Conservation (phyloP, 1,140 invertebrate genomes). For the Chionoecetes opilio region DNA sequence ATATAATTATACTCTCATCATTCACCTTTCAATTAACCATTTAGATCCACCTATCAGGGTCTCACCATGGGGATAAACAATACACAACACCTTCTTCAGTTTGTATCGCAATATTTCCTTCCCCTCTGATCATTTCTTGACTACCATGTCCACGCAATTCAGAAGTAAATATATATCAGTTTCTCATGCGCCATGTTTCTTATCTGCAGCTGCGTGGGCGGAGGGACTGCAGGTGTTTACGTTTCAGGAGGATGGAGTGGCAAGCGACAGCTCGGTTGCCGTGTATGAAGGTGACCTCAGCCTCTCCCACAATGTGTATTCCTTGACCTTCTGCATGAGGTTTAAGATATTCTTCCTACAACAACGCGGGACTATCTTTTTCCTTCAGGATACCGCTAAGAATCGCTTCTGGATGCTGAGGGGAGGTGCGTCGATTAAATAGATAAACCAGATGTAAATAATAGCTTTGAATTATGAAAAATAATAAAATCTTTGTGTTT, state of each 20-base stretch:
- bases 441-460: not conserved
- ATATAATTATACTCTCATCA: no score
- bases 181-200: not conserved
- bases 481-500: no score
- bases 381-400: conserved; percentile 54
- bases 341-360: conserved; percentile 71
- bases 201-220: not conserved
- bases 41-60: no score
- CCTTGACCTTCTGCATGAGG: conserved; percentile 69
- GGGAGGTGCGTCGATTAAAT: conserved; percentile 37
- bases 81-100: no score
- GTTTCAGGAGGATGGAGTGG: conserved; percentile 64
- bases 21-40: no score
- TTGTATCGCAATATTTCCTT: no score
- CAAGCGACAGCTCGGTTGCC: not conserved
- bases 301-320: not conserved
- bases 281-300: conserved; percentile 48
- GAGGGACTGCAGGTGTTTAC: conserved; percentile 40
- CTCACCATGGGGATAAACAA: no score
- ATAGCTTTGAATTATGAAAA: no score
- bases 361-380: conserved; percentile 61
- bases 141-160: no score
- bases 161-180: no score
- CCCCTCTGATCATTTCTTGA: no score
- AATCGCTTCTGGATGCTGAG: conserved; percentile 66